Percentiles rank a stretch among this genome's conserved stretches.
Evolutionary conservation across 2,888 invertebrate species (phyloP).

Genomic region (Cephus pygmeus): DNA sequence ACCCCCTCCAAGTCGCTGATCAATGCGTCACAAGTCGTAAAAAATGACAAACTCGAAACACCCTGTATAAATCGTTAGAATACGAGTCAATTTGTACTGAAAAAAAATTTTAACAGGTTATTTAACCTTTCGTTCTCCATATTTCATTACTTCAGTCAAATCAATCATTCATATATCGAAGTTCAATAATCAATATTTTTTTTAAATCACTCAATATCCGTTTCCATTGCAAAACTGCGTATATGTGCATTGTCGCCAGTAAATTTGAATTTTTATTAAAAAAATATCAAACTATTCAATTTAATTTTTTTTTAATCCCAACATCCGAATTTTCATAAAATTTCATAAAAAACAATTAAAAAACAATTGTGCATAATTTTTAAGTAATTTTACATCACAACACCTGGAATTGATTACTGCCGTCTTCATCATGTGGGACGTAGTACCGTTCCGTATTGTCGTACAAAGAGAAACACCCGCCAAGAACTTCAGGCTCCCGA

Average conservation of each 20-base stretch:
- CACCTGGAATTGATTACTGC: too few species aligned
- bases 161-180: neutral
- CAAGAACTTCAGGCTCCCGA: too few species aligned
- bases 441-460: too few species aligned
- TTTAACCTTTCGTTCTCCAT: neutral
- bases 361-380: too few species aligned
- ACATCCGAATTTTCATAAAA: too few species aligned
- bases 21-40: constrained; percentile 20
- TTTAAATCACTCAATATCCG: neutral
- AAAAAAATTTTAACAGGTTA: neutral
- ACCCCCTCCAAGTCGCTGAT: constrained; percentile 26
- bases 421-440: too few species aligned
- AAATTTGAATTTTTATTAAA: too few species aligned
- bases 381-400: too few species aligned
- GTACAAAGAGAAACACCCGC: too few species aligned
- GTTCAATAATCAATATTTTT: neutral
- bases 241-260: neutral
- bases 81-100: neutral
- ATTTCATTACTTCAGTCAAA: neutral
- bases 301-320: too few species aligned
- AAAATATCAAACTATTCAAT: too few species aligned
- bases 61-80: neutral
- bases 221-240: neutral
- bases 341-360: too few species aligned
- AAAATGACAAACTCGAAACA: constrained; percentile 28